Conservation (phyloP, 1,140 invertebrate species). For the Diabrotica virgifera region DNA sequence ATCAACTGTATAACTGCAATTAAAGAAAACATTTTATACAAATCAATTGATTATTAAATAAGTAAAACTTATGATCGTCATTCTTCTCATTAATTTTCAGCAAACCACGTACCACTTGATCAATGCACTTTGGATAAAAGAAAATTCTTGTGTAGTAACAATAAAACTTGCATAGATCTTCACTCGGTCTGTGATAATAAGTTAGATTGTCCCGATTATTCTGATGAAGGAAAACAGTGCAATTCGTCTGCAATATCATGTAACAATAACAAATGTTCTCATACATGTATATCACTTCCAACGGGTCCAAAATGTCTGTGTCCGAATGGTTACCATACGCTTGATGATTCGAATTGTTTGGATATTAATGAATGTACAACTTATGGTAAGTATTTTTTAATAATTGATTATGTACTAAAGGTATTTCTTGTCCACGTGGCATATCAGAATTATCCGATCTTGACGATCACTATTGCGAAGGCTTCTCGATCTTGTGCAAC, state of each 20-base stretch:
- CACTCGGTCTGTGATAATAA: constrained; percentile 69
- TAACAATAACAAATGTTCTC: constrained; percentile 47
- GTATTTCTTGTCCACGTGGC: no score
- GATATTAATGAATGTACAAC: constrained; percentile 79
- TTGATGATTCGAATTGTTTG: constrained; percentile 43
- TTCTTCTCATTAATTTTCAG: constrained; percentile 34
- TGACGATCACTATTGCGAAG: no score
- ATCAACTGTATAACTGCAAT: no score
- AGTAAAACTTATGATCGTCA: no score
- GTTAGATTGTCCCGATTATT: constrained; percentile 73
- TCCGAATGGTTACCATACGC: constrained; percentile 46
- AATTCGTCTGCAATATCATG: constrained; percentile 48
- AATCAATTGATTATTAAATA: no score
- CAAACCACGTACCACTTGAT: constrained; percentile 36
- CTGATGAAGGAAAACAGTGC: constrained; percentile 67
- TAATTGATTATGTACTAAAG: no score
- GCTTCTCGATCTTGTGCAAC: no score
- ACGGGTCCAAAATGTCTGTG: constrained; percentile 52
- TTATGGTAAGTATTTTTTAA: constrained; percentile 52
- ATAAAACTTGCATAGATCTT: constrained; percentile 61
- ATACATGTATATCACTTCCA: constrained; percentile 48
- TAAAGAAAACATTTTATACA: no score
- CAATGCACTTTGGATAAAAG: constrained; percentile 50
- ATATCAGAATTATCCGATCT: no score
- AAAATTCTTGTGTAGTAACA: constrained; percentile 58